Conservation (phyloP, 2,888 invertebrate species). For the Seira sanloemensis region DNA sequence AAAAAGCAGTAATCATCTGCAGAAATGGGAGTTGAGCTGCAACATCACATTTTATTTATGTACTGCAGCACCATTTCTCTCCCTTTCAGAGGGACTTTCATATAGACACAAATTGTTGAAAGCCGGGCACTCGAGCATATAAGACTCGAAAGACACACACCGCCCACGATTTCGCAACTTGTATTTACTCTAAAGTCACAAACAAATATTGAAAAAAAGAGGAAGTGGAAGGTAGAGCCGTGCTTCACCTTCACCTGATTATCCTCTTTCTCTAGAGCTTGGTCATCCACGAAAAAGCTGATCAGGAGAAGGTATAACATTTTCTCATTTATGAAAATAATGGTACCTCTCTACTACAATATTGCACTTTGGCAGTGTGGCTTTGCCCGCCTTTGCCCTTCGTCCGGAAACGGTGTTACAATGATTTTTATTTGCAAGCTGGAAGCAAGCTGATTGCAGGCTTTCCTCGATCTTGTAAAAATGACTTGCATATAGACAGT, state of each 20-base stretch:
- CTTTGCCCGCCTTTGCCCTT: too few relatives aligned
- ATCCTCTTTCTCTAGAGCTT: conserved; percentile 2
- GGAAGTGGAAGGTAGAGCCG: background rate
- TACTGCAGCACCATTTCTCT: too few relatives aligned
- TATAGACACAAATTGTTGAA: background rate
- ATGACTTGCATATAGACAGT: too few relatives aligned
- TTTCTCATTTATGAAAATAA: too few relatives aligned
- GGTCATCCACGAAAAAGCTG: background rate
- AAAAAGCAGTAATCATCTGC: background rate
- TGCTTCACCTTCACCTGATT: conserved; percentile 43
- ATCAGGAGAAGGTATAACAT: background rate
- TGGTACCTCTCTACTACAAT: too few relatives aligned
- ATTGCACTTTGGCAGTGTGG: too few relatives aligned
- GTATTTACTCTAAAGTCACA: background rate
- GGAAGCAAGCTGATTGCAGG: too few relatives aligned
- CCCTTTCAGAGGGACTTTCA: too few relatives aligned
- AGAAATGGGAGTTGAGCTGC: background rate
- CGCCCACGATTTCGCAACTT: background rate
- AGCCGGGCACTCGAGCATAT: background rate
- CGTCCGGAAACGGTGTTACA: too few relatives aligned
- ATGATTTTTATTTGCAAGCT: too few relatives aligned
- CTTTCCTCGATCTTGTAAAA: too few relatives aligned
- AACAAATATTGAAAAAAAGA: background rate
- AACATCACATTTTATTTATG: background rate
- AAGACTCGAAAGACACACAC: too few relatives aligned